Base-by-base conservation (phyloP, 1,140 invertebrate species). In the Nymphalis io region DNA sequence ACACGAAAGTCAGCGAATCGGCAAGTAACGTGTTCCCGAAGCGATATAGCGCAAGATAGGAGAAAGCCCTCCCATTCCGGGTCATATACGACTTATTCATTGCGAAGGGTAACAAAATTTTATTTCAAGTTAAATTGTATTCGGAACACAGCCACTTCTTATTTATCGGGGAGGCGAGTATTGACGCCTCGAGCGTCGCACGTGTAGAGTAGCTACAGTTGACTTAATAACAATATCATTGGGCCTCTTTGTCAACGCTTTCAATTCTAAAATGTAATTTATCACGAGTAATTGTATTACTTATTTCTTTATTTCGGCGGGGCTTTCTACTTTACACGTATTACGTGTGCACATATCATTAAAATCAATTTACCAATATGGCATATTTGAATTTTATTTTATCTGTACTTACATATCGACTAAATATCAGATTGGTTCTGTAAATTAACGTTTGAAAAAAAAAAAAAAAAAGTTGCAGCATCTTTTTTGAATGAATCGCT, bases 61-160 rank as follows among this genome's bases (percentile, higher is more conserved):
- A 77, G 75, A 78, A 71, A 71, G 66, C 75, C 74, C 77, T 77
- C 76, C 80, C 77, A 77, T 87, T 87, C 81, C 83, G 75, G 70
- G 65, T 83, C 84, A 88, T 88, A 88, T 87, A 90, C 80, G 80
- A 58, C 81, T 79, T 79, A 81, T 85, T 87, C 82, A 80, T 82
- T 76, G 84, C 71, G 76, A 77, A 68, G 82, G 86, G 80, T 80
- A 84, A 80, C 84, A 81, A 85, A 87, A 88, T 88, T 90, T 88
- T 88, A 90, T 90, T 88, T 86, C 84, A 82, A 88, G 81, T 88
- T 88, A 88, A 88, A 90, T 90, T 88, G 85, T 88, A 81, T 84
- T 88, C 75, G 75, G 80, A 80, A 83, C 80, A 82, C 79, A 80
- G 80, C 79, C 75, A 80, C 82, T 84, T 87, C 77, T 87, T 85